Base-by-base conservation (phyloP, 2,113 vertebrate species). In the Azemiops feae region DNA sequence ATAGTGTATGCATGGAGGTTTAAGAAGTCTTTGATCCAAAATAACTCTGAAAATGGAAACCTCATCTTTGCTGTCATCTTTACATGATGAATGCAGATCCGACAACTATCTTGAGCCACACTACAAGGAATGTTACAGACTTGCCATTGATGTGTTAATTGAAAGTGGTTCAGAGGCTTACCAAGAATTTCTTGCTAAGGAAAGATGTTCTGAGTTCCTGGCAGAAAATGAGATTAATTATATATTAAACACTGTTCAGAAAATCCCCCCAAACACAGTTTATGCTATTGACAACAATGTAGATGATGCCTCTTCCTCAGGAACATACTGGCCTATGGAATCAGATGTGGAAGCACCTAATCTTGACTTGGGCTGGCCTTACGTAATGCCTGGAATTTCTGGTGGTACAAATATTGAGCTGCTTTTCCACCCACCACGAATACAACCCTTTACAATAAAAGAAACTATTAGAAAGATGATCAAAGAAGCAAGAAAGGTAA, bases 351-450 rank as follows among this genome's bases (percentile, higher is more conserved):
- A 98, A 86, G 98, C 98, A 1, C 99, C 99, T 81, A 98, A 99
- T 94, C 98, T 99, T 95, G 99, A 99, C 43, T 97, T 99, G 88
- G 99, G 99, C 2, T 99, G 99, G 99, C 99, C 99, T 0, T 98
- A 98, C 11, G 93, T 98, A 92, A 96, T 98, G 96, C 98, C 98
- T 14, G 98, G 98, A 91, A 97, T 96, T 45, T 95, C 97, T 27
- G 97, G 97, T 14, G 96, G 97, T 86, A 99, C 99, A 1, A 99
- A 98, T 90, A 97, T 99, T 87, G 98, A 99, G 43, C 96, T 99
- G 10, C 98, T 99, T 57, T 99, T 98, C 95, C 98, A 99, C 92
- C 99, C 99, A 0, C 98, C 99, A 0, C 97, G 98, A 96, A 98
- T 97, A 88, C 99, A 99, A 87, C 98, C 96, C 90, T 98, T 98